Conservation (phyloP, 2,113 vertebrate species). For the Tyto alba region DNA sequence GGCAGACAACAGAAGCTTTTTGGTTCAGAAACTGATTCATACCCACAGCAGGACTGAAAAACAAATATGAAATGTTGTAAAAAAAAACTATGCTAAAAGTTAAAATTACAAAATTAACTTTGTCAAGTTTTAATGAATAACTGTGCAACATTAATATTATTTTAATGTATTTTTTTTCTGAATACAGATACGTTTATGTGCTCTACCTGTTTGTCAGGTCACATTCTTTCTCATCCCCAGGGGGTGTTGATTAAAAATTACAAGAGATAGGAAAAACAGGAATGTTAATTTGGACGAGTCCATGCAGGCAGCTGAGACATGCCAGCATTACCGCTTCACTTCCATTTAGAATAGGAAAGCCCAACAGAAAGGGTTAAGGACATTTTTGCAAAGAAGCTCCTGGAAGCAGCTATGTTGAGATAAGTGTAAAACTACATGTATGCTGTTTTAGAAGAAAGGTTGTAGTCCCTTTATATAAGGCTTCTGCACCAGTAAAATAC, state of each 20-base stretch:
- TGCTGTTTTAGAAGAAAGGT: not conserved
- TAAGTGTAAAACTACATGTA: not conserved
- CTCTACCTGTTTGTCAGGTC: not conserved
- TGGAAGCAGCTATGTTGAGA: not conserved
- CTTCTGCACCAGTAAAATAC: not conserved
- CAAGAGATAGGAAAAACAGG: not conserved
- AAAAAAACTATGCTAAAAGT: not conserved
- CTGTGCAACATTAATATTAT: not conserved
- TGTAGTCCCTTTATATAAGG: not conserved
- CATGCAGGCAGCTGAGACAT: not conserved
- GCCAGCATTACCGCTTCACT: not conserved
- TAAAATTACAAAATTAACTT: not conserved
- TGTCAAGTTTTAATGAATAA: not conserved
- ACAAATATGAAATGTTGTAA: not conserved
- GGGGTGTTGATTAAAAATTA: not conserved
- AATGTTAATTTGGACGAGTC: not conserved
- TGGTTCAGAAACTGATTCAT: slow-evolving; percentile 1
- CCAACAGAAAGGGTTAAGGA: not conserved
- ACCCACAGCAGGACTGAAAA: not conserved
- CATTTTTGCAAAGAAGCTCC: not conserved
- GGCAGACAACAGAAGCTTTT: not conserved
- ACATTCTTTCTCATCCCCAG: not conserved
- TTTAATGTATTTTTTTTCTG: not conserved
- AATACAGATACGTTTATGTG: not conserved
- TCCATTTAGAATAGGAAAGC: not conserved